Conservation (phyloP, 2,888 invertebrate genomes). For the Steinernema scapterisci region DNA sequence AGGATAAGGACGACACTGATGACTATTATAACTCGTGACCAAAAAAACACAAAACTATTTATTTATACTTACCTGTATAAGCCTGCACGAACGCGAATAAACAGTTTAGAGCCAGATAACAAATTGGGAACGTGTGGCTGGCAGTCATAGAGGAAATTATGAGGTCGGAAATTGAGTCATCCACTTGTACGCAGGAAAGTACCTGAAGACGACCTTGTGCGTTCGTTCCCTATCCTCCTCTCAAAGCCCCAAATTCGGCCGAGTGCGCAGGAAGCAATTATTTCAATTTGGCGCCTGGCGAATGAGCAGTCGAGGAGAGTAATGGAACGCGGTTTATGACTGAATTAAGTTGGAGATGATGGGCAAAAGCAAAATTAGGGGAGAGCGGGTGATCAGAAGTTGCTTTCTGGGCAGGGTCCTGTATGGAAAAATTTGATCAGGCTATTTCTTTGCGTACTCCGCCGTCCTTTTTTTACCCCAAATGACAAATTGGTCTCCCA, state of each 20-base stretch:
- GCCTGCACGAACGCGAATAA: not conserved
- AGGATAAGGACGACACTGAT: not conserved
- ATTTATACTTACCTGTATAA: slow-evolving; percentile 12
- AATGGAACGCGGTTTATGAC: slow-evolving; percentile 21
- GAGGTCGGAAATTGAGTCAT: not conserved
- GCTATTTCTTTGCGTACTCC: no score
- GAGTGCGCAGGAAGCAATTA: slow-evolving; percentile 30
- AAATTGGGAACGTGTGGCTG: not conserved
- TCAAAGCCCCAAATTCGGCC: slow-evolving; percentile 26
- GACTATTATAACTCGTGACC: slow-evolving; percentile 13
- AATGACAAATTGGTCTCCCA: no score
- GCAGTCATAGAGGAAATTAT: not conserved
- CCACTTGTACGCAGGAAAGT: not conserved
- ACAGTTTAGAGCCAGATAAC: not conserved
- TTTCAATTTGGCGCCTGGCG: slow-evolving; percentile 24
- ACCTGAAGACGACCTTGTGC: not conserved
- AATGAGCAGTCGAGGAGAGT: not conserved
- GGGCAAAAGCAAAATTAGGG: no score
- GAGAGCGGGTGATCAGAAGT: no score
- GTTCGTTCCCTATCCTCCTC: not conserved
- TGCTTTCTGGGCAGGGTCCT: no score
- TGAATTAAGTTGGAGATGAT: no score
- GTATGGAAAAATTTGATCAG: no score
- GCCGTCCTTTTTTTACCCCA: no score
- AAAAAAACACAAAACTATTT: not conserved